Evolutionary conservation across 2,797 vertebrate species (phyloP), one percentile per base, ranked within the genome.

Genomic region (Orientallactaga sibirica): DNA sequence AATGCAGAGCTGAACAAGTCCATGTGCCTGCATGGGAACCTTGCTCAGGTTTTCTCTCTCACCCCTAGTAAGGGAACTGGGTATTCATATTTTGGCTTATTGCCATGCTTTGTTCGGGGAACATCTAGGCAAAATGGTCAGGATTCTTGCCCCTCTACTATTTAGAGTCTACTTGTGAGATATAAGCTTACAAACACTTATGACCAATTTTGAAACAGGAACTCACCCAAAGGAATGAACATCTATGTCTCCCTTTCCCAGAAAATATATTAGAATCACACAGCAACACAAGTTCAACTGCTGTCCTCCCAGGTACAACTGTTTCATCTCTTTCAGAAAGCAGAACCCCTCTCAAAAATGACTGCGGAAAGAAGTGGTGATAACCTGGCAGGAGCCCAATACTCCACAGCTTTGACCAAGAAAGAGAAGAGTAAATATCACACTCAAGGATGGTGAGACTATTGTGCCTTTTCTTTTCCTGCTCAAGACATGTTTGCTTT

Each of bases 371-470:
- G 55, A 87, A 81, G 25, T 86, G 58, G 10, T 87, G 86, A 88
- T 27, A 91, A 95, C 41, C 86, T 92, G 92, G 74, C 86, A 78
- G 73, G 11, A 89, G 27, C 24, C 62, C 93, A 94, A 43, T 43
- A 76, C 67, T 85, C 41, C 11, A 24, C 37, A 92, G 25, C 19
- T 78, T 95, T 92, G 77, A 91, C 71, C 25, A 90, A 61, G 77
- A 87, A 93, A 93, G 27, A 89, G 71, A 92, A 95, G 48, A 94
- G 77, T 96, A 93, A 96, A 95, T 93, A 96, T 81, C 64, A 94
- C 93, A 78, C 14, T 2, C 22, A 77, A 75, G 1, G 0, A 66
- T 7, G 0, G 67, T 75, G 79, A 93, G 48, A 83, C 15, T 37
- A 22, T 37, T 87, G 70, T 90, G 29, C 76, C 14, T 70, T 91